A percentile compares a stretch with the other conserved stretches of the same genome.
phyloP scores from a whole-genome alignment of 1,140 invertebrate species.

The Drosophila leontia region DNA sequence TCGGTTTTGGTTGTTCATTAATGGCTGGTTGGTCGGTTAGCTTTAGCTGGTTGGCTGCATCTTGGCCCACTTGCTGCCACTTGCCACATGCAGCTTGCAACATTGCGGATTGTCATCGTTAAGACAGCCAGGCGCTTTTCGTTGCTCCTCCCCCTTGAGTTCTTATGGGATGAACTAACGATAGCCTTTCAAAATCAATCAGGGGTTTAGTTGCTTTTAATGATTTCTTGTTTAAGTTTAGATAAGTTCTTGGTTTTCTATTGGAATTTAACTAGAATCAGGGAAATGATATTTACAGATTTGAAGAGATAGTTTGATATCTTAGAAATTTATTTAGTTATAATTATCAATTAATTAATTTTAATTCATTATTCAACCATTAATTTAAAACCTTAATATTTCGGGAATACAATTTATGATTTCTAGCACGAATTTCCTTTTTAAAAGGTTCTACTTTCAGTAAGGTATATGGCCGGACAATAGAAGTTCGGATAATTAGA shows the following conservation, averaged over 20 bases:
- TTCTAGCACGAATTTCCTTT: too few relatives aligned
- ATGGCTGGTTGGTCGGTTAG: conserved; percentile 64
- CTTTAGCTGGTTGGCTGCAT: conserved; percentile 54
- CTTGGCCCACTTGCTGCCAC: conserved; percentile 38
- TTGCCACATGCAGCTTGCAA: conserved; percentile 35
- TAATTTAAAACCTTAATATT: too few relatives aligned
- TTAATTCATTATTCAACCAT: too few relatives aligned
- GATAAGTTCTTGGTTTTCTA: neutral
- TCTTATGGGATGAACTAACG: neutral
- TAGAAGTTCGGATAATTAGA: too few relatives aligned
- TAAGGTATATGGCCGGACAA: too few relatives aligned
- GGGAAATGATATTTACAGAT: neutral
- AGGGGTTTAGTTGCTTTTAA: neutral
- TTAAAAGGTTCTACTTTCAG: too few relatives aligned
- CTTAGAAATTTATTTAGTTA: neutral
- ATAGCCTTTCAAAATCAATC: neutral
- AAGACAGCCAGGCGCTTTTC: conserved; percentile 17
- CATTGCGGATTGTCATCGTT: conserved; percentile 34
- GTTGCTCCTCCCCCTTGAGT: conserved; percentile 47
- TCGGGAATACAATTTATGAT: too few relatives aligned
- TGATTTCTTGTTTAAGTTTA: neutral
- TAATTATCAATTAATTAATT: too few relatives aligned
- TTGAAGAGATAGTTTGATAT: neutral
- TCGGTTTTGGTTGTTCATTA: conserved; percentile 58
- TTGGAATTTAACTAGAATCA: neutral